phyloP scores from a whole-genome alignment of 2,797 vertebrate species.

The Somateria mollissima region DNA sequence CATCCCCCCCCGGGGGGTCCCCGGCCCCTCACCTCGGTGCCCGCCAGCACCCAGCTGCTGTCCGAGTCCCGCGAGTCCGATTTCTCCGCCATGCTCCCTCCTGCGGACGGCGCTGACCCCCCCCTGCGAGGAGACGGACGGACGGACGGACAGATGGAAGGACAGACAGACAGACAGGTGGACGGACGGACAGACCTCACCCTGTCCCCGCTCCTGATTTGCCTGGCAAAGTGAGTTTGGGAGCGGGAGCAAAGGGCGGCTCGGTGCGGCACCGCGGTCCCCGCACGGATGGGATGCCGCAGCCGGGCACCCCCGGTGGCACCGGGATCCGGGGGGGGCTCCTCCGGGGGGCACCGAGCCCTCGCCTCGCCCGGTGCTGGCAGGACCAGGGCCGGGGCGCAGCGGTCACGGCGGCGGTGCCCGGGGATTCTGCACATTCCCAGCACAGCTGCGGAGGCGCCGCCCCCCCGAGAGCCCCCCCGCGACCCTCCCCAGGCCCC shows the following conservation, averaged over 20 bases:
- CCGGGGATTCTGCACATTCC: neutral
- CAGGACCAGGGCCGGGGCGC: too few relatives aligned
- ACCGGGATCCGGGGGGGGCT: too few relatives aligned
- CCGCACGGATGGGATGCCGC: too few relatives aligned
- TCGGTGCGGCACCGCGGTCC: neutral
- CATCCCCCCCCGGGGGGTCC: neutral
- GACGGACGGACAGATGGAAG: too few relatives aligned
- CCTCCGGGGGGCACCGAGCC: too few relatives aligned
- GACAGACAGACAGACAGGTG: too few relatives aligned
- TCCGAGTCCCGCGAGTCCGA: slow-evolving; percentile 81
- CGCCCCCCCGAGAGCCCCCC: too few relatives aligned
- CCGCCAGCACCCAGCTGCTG: slow-evolving; percentile 87
- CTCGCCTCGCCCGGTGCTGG: too few relatives aligned
- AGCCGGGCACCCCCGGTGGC: too few relatives aligned
- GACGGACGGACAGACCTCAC: neutral
- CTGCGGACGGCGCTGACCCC: neutral
- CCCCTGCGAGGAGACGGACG: neutral
- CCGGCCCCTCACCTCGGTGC: slow-evolving; percentile 79
- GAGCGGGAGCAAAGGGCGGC: neutral
- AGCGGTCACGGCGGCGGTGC: neutral
- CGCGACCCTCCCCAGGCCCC: too few relatives aligned
- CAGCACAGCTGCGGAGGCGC: neutral
- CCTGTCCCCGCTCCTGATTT: neutral
- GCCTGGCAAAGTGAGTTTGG: neutral
- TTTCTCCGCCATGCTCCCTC: slow-evolving; percentile 83